Base-by-base conservation (phyloP, 1,140 invertebrate species). In the Neocloeon triangulifer region DNA sequence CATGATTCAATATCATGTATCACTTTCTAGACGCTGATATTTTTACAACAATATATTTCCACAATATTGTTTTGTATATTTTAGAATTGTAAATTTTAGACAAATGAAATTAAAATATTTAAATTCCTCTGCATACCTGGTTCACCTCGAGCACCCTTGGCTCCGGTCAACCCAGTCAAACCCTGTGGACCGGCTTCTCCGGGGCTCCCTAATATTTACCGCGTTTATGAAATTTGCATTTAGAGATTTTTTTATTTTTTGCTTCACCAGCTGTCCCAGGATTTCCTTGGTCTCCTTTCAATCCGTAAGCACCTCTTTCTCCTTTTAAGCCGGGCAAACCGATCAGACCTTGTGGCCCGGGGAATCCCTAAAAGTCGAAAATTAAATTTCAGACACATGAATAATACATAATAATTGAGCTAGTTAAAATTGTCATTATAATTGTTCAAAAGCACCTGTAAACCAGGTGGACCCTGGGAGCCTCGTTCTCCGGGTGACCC, bases 141-240 rank as follows among this genome's bases (percentile, higher is more conserved):
- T 48, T 79, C 73, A 25, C 82, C 81, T 41, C 75, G 51, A 14
- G 59, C 56, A 23, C 76, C 76, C 47, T 81, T 82, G 9, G 69
- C 55, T 29, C 82, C 82, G 12, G 58, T 47, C 18, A 59, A 39
- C 32, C 69, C 69, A 14, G 55, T 51, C 23, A 65, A 45, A 12
- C 79, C 79, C 19, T 62, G 61, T 9, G 64, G 45, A 22, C 79
- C 78, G 41, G 55, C 47, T 36, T 58, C 51, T 21, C 70, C 69
- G 15, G 56, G 48, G 40, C 43, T 47, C 33, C 45, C 46, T 29
- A 21, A 25, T 26, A 4, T 26, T n/a, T 26, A 14, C 32, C 27
- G 15, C 7, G 7, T 7, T 13, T 15, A 28, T 8, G 13, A 28
- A 28, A 28, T 17, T 17, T 5, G 16, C 4, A 15, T 12, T 6